phyloP scores from a whole-genome alignment of 2,797 vertebrate genomes.

The Fundulus diaphanus region DNA sequence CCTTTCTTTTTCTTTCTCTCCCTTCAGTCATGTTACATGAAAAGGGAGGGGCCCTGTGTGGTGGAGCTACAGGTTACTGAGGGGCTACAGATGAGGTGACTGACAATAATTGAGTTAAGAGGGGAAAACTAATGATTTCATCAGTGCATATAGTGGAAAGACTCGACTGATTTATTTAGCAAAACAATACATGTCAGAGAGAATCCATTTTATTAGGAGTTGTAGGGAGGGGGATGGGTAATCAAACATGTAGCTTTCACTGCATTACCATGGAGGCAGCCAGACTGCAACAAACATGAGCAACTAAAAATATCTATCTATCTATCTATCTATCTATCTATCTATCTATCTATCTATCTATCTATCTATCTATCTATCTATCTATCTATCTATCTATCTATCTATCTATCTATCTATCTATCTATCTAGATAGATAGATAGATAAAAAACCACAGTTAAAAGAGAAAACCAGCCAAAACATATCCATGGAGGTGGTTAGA shows the following conservation, averaged over 20 bases:
- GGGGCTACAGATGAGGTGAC: conserved; percentile 80
- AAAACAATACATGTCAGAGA: conserved; percentile 78
- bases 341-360: no score
- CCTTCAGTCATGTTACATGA: conserved; percentile 29
- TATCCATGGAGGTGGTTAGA: background rate
- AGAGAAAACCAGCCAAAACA: background rate
- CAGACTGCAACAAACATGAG: background rate
- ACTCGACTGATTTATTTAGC: conserved; percentile 78
- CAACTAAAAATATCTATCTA: background rate
- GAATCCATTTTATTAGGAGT: conserved; percentile 71
- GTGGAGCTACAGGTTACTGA: conserved; percentile 73
- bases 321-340: no score
- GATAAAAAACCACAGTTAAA: background rate
- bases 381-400: no score
- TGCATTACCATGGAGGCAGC: background rate
- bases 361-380: no score
- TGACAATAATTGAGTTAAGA: conserved; percentile 84
- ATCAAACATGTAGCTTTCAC: conserved; percentile 19
- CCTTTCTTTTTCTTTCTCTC: conserved; percentile 4
- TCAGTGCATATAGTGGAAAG: conserved; percentile 75
- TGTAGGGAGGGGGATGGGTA: conserved; percentile 3
- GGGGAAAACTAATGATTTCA: conserved; percentile 81
- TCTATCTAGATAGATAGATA: no score
- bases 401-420: no score
- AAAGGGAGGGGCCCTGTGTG: conserved; percentile 39